These are phyloP conservation scores for Diadema setosum DNA, from an alignment of 35 echinoderm and acorn worm species.

Conservation along the genomic window DNA sequence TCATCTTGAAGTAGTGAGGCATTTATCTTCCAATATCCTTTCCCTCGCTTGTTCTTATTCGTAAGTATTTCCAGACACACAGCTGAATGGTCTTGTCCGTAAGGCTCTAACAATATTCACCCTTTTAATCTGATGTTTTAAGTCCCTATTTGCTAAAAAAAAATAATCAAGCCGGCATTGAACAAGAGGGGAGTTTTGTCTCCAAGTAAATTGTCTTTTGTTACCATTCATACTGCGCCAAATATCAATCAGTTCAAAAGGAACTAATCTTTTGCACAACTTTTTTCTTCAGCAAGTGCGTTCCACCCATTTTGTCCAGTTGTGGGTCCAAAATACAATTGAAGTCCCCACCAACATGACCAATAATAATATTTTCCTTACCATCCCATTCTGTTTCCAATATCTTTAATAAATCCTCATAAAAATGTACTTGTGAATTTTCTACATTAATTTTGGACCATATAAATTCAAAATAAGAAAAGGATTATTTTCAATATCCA, in stretches of 20 bases:
- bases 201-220: background rate
- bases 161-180: no score
- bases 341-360: background rate
- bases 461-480: background rate
- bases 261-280: background rate
- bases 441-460: background rate
- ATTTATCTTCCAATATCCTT: no score
- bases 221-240: background rate
- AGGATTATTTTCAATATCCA: background rate
- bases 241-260: background rate
- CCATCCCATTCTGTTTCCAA: background rate
- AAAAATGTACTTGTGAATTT: background rate
- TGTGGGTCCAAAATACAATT: background rate
- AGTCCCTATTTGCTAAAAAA: no score
- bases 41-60: no score
- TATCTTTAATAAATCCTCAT: background rate
- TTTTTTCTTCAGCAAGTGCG: background rate
- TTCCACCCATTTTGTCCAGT: background rate
- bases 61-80: no score
- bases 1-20: no score
- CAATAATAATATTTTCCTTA: background rate
- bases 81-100: no score
- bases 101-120: no score
- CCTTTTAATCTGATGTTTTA: no score
- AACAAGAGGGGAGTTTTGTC: constrained; percentile 7